Evolutionary conservation across 2,888 invertebrate genomes (phyloP), one percentile per base, ranked within the genome.

Genomic region (Folsomia candida): DNA sequence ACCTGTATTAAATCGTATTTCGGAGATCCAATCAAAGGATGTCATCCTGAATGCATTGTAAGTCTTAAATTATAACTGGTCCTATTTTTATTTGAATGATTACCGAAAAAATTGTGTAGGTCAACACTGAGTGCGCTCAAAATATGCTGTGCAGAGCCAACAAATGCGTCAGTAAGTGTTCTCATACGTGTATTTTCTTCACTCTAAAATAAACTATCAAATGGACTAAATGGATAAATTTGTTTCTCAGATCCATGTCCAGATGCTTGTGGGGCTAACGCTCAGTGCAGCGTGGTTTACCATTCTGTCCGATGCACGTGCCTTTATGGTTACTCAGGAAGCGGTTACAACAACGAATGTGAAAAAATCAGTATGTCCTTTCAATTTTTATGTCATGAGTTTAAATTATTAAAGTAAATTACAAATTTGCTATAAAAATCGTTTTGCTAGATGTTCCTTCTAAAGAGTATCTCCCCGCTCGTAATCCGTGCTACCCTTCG

Each of bases 231-330:
- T 93, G 93, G 81, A 87, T 91, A 54, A 92, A 90, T 82, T 89
- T 89, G 82, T 90, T 93, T 93, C 83, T 84, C 88, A 0, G 90
- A 93, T 84, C 92, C 93, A n/a, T 94, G 81, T 67, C 78, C 80
- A 1, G 87, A 87, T 67, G 85, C 87, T 4, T 88, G 88, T 78
- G 88, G 88, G 9, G 37, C 67, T 9, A 76, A 37, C 37, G 37
- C 93, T 2, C 89, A 91, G 83, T 94, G 94, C 82, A 88, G 88
- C 67, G 91, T 93, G 1, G 87, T 88, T 79, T 91, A 93, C 83
- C 94, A 94, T 83, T 88, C 37, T 37, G 37, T 37, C 6, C 37
- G 37, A 9, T 37, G 37, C 37, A 37, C 37, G 14, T 37, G 37
- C 14, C 37, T 9, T 9, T 4, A 4, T 37, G 37, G 37, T 9